phyloP scores from a whole-genome alignment of 1,140 invertebrate genomes.

The Drosophila pruinosa region DNA sequence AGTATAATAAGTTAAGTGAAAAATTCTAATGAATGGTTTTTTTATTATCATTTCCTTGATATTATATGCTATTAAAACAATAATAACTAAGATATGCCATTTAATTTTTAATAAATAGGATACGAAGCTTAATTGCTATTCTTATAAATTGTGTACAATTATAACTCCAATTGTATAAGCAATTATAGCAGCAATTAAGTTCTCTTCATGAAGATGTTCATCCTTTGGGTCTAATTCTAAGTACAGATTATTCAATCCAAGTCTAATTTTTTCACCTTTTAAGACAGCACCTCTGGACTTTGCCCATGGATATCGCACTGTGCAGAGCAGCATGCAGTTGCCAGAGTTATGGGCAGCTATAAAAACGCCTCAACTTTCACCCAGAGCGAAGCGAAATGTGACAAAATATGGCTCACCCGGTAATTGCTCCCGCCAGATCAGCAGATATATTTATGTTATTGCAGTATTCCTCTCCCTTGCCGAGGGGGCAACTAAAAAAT shows the following conservation, averaged over 20 bases:
- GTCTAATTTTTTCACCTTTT: neutral
- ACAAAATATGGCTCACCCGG: constrained; percentile 76
- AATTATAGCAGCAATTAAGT: too few species aligned
- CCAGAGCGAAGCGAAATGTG: constrained; percentile 53
- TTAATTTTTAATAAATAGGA: too few species aligned
- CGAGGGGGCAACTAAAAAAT: constrained; percentile 64
- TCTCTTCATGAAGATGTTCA: too few species aligned
- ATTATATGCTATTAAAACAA: too few species aligned
- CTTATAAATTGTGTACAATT: too few species aligned
- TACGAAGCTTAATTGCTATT: too few species aligned
- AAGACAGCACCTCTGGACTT: neutral
- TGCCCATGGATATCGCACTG: neutral
- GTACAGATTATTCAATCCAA: neutral
- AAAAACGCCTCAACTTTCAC: constrained; percentile 76
- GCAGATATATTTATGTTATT: constrained; percentile 78
- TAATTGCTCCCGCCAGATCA: constrained; percentile 79
- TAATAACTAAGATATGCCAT: too few species aligned
- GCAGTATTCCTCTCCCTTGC: constrained; percentile 25
- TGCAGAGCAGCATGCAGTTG: neutral
- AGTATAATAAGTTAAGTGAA: too few species aligned
- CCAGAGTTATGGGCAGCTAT: constrained; percentile 57
- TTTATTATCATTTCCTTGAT: too few species aligned
- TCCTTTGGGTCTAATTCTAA: neutral
- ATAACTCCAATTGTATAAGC: too few species aligned
- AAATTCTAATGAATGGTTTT: too few species aligned